Conservation (phyloP, 2,113 vertebrate species). For the Columbina picui region DNA sequence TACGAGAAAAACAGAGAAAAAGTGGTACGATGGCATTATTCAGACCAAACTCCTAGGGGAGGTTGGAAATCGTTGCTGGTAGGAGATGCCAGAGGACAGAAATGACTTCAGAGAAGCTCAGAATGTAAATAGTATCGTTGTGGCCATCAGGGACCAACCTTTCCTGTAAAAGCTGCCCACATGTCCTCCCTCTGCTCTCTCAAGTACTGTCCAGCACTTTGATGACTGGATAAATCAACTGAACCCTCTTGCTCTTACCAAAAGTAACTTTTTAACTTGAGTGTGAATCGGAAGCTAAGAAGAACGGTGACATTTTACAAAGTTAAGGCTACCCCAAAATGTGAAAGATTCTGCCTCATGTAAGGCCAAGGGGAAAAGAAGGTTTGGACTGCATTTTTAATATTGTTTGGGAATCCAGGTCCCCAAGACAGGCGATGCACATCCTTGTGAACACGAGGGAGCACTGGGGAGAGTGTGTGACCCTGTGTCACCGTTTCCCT, state of each 20-base stretch:
- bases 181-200: neutral
- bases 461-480: neutral
- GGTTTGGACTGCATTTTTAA: constrained; percentile 51
- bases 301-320: neutral
- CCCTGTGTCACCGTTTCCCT: neutral
- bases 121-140: neutral
- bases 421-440: neutral
- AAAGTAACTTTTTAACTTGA: neutral
- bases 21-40: neutral
- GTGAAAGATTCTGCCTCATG: neutral
- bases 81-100: neutral
- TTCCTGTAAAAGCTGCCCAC: neutral
- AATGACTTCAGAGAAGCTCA: neutral
- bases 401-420: constrained; percentile 39
- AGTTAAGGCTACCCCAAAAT: neutral
- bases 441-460: neutral
- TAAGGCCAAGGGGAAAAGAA: constrained; percentile 5
- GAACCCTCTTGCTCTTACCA: neutral
- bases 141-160: neutral
- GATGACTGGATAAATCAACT: neutral
- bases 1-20: neutral
- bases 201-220: neutral
- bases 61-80: neutral
- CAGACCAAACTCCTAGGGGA: neutral
- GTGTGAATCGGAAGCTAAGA: neutral